Evolutionary conservation across 92 coral and sea anemone species (phyloP), one percentile per base, ranked within the genome.

Genomic region (Nematostella vectensis): DNA sequence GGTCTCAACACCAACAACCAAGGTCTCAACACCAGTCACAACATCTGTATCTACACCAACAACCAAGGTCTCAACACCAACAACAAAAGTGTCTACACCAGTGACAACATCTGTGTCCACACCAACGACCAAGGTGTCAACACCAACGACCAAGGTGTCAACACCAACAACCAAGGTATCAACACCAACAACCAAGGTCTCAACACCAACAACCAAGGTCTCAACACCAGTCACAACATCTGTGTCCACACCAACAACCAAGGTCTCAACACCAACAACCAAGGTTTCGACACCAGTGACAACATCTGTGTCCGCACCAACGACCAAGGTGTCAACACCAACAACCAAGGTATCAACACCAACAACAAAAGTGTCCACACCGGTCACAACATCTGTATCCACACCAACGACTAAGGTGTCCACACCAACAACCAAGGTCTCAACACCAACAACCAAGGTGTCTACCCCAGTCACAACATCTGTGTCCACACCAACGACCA

Each of bases 311-410:
- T 61, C 67, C 0, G 13, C 57, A 0, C 57, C 87, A 27, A 68
- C 72, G 18, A 38, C 68, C 0, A 45, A 49, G 2, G 22, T 57
- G 2, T 58, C 87, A 11, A 63, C 87, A 0, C 29, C 81, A 45
- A 61, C 70, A 23, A 24, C 47, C 4, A 22, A 27, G 3, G 20
- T 40, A 17, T 33, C 50, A 3, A 50, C 65, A 19, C 21, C 61
- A 1, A 19, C 47, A 11, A 57, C 62, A 0, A 56, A 22, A 0
- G 31, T 21, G 0, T 29, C 62, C 15, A 16, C 59, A 27, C 27
- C 59, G 1, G n/a, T n/a, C n/a, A 54, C 59, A 1, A 54, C 58
- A 19, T 33, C 38, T n/a, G 55, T 50, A 29, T 0, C 61, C 29
- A 19, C 69, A 9, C 25, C 42, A 27, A 52, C 64, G 2, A 42